Base-by-base conservation (phyloP, 2,113 vertebrate genomes). In the Notothenia coriiceps region DNA sequence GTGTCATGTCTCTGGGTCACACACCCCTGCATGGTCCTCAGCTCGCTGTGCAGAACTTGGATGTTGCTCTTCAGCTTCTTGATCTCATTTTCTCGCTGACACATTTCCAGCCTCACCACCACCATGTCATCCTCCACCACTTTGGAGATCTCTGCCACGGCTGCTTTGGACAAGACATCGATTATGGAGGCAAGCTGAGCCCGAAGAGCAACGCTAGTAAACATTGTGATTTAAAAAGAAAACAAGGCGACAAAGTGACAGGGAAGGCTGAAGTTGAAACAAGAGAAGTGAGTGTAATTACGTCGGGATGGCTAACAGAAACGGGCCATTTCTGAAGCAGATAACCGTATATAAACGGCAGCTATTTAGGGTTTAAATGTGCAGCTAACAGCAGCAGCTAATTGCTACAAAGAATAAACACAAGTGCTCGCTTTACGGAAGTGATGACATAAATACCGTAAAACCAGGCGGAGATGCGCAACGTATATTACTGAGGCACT, bases 111-210 rank as follows among this genome's bases (percentile, higher is more conserved):
- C 55, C 92, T 90, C 77, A 93, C 52, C 74, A 91, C 91, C 80
- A 90, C 88, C 85, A 92, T 57, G 15, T 86, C 90, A 10, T 94
- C 93, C 61, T 94, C 94, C 80, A 94, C 88, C 17, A 93, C 86
- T 83, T 90, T 86, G 70, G 82, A 49, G 69, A 94, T 93, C 47
- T 94, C 84, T 1, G 91, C 88, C 78, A 88, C 92, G 25, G 94
- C 93, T 0, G 94, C 86, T 57, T 89, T 86, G 68, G 91, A 86
- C 54, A 94, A 46, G 2, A 74, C 90, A 13, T 93, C 91, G 69
- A 94, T 77, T 5, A 94, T 72, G 50, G 93, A 89, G 71, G 90
- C 88, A 18, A 94, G 85, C 75, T 92, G 94, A 35, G 84, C 79
- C 73, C 91, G 90, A 59, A 94, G 62, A 56, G 88, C 54, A 1